Conservation (phyloP, 2,888 invertebrate species). For the Parthenolecanium corni region DNA sequence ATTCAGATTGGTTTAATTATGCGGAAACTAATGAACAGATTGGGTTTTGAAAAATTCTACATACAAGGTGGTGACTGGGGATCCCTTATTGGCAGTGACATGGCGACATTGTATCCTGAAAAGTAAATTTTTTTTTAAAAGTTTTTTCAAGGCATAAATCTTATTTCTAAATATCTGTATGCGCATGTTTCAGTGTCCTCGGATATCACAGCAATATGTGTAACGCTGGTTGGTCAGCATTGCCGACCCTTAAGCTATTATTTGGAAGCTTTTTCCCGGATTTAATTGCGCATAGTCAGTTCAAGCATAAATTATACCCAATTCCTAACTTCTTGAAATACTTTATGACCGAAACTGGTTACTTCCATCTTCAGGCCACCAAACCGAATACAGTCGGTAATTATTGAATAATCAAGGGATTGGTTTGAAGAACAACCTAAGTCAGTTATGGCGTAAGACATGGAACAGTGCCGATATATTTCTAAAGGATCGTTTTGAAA, state of each 20-base stretch:
- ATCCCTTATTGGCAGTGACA: conserved; percentile 46
- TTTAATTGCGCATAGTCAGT: conserved; percentile 45
- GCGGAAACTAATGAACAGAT: conserved; percentile 56
- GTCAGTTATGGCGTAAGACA: too few relatives aligned
- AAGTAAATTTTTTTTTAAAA: conserved; percentile 34
- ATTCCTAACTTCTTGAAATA: conserved; percentile 32
- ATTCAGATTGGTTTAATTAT: conserved; percentile 49
- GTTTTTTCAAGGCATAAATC: not conserved
- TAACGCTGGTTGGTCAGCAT: conserved; percentile 35
- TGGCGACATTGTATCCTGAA: conserved; percentile 53
- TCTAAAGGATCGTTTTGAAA: too few relatives aligned
- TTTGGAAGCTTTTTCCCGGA: conserved; percentile 45
- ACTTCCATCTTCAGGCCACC: conserved; percentile 68
- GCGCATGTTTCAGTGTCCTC: conserved; percentile 38
- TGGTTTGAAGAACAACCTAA: not conserved
- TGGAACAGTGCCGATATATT: too few relatives aligned
- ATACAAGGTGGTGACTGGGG: conserved; percentile 80
- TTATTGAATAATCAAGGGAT: too few relatives aligned
- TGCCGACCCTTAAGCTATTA: conserved; percentile 38
- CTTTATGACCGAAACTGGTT: conserved; percentile 44
- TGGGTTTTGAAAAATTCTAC: conserved; percentile 55
- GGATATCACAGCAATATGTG: conserved; percentile 59
- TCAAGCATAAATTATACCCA: conserved; percentile 35
- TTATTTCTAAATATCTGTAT: not conserved
- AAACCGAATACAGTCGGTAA: conserved; percentile 79